Percentiles rank a stretch among this genome's conserved stretches.
These are phyloP conservation scores for Gila robusta DNA, from an alignment of 2,797 vertebrate genomes.

Conservation along the genomic window DNA sequence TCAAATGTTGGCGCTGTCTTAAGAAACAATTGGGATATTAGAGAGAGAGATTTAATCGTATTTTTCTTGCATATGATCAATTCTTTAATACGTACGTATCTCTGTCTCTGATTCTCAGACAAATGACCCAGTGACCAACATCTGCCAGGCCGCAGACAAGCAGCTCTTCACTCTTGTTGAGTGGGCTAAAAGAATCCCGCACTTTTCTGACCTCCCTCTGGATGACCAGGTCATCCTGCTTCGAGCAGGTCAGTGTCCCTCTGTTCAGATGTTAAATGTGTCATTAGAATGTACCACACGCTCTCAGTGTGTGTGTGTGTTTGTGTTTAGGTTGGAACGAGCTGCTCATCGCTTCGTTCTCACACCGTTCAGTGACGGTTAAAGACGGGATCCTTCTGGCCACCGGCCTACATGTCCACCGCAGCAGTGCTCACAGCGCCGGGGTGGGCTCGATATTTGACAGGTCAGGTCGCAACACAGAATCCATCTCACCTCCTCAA, in stretches of 20 bases:
- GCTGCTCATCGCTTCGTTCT: slow-evolving; percentile 96
- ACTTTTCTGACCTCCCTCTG: slow-evolving; percentile 89
- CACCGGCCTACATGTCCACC: slow-evolving; percentile 93
- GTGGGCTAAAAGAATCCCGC: slow-evolving; percentile 89
- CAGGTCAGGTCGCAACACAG: slow-evolving; percentile 76
- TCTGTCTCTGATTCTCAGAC: slow-evolving; percentile 76
- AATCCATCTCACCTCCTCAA: not conserved
- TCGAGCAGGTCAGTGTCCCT: slow-evolving; percentile 85
- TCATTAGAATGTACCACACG: not conserved
- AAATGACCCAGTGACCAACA: slow-evolving; percentile 97
- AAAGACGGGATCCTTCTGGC: slow-evolving; percentile 95
- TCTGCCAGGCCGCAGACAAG: slow-evolving; percentile 92
- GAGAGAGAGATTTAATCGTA: not conserved
- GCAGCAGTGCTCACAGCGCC: slow-evolving; percentile 95
- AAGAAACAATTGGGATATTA: not conserved
- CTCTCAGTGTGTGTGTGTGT: slow-evolving; percentile 11
- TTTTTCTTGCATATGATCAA: not conserved
- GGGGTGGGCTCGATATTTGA: slow-evolving; percentile 98
- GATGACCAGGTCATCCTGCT: slow-evolving; percentile 97
- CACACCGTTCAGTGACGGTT: slow-evolving; percentile 94
- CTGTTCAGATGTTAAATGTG: not conserved
- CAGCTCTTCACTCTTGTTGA: slow-evolving; percentile 89
- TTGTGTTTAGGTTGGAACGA: slow-evolving; percentile 90
- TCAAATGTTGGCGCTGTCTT: not conserved
- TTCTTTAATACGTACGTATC: not conserved